phyloP scores from a whole-genome alignment of 2,113 vertebrate genomes.

The Eurypyga helias region DNA sequence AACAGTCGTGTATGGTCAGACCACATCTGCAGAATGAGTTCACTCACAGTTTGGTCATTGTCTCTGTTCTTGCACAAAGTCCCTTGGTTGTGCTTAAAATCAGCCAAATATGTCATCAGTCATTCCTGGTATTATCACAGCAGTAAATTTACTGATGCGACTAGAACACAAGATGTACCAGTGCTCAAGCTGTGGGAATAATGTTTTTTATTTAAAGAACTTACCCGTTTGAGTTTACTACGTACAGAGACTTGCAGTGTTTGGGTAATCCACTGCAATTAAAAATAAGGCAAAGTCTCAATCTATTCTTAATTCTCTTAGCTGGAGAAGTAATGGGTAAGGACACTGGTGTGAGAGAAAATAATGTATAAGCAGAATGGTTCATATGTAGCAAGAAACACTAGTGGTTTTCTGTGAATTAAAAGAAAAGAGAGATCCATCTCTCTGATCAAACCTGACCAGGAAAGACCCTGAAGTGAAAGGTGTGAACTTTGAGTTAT shows the following conservation, averaged over 20 bases:
- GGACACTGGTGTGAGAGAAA: background rate
- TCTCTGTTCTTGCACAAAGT: background rate
- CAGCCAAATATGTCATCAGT: background rate
- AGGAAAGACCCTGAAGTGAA: background rate
- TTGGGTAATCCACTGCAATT: background rate
- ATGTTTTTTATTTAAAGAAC: background rate
- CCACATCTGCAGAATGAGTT: slow-evolving; percentile 29
- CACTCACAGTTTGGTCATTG: background rate
- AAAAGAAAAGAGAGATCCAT: background rate
- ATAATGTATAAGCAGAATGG: background rate
- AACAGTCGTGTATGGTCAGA: background rate
- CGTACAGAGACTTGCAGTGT: background rate
- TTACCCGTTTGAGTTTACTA: background rate
- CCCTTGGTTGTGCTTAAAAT: slow-evolving; percentile 9
- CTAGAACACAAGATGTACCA: background rate
- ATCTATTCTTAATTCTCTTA: background rate
- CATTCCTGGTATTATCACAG: slow-evolving; percentile 2
- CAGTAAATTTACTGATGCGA: background rate
- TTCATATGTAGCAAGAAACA: background rate
- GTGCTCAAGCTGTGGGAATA: background rate
- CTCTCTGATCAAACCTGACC: background rate
- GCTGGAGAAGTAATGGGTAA: background rate
- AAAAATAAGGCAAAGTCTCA: background rate
- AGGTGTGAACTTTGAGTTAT: background rate
- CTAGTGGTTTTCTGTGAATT: background rate